Conservation (phyloP, 2,888 invertebrate genomes). For the Phalera bucephala region DNA sequence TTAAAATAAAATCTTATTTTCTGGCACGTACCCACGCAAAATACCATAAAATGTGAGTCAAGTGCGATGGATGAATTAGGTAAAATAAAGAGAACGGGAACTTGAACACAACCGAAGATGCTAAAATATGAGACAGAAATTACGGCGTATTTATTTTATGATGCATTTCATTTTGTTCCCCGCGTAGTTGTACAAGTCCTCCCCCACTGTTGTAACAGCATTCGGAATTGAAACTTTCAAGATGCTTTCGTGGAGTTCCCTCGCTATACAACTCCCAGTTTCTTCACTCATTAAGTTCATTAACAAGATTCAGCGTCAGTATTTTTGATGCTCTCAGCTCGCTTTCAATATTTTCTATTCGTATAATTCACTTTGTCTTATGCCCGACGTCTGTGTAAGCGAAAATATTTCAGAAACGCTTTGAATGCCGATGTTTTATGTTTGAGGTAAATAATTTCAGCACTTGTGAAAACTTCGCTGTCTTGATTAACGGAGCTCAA, state of each 20-base stretch:
- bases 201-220: conserved; percentile 52
- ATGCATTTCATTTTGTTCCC: conserved; percentile 55
- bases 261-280: conserved; percentile 59
- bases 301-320: conserved; percentile 72
- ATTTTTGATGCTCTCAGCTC: conserved; percentile 69
- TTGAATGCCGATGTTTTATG: conserved; percentile 77
- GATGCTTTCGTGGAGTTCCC: conserved; percentile 61
- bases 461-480: conserved; percentile 75
- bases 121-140: conserved; percentile 34
- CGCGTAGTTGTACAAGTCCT: conserved; percentile 39
- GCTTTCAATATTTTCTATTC: conserved; percentile 73
- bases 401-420: conserved; percentile 73
- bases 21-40: no score
- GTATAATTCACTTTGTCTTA: conserved; percentile 66
- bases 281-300: conserved; percentile 77
- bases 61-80: conserved; percentile 18
- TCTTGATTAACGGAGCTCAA: conserved; percentile 78
- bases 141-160: conserved; percentile 50
- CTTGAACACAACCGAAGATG: conserved; percentile 20
- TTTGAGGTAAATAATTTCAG: conserved; percentile 79
- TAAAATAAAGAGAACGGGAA: conserved; percentile 19
- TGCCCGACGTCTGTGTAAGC: conserved; percentile 65
- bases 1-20: no score
- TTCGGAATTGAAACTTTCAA: conserved; percentile 65
- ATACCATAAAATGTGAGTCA: no score